Base-by-base conservation (phyloP, 2,113 vertebrate genomes). In the Coracopsis vasa region DNA sequence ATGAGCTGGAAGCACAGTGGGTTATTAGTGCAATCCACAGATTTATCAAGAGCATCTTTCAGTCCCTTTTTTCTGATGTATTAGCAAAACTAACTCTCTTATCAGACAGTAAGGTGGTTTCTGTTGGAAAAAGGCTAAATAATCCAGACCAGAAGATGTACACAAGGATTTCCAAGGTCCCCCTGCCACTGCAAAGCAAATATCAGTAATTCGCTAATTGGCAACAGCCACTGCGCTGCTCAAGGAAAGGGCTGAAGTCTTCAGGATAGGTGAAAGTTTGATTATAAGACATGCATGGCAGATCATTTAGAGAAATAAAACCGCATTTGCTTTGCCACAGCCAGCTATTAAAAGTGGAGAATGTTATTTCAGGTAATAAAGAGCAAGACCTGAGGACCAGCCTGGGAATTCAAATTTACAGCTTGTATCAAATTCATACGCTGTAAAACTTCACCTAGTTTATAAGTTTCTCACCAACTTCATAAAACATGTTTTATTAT, bases 401-500 rank as follows among this genome's bases (percentile, higher is more conserved):
- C 61, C 87, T 94, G 95, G 94, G 97, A 97, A 86, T 95, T 94
- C 74, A 72, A 84, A 94, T 97, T 98, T 97, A 98, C 88, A 92
- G 28, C 54, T 44, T 86, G 94, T 84, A 90, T 96, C 95, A 94
- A 95, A 90, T 95, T 91, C 82, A 64, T 62, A 50, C 25, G 83
- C 96, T 93, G 77, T 97, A 96, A 97, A 98, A 96, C 29, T 86
- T 95, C 82, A 96, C 95, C 94, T 94, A 90, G 95, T 95, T 95
- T 94, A 94, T 95, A 97, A 94, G 90, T 80, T 97, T 96, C 95
- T 95, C 50, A 33, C 97, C 95, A 97, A 97, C 97, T 97, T 97
- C 97, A 96, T 98, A 98, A 98, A 98, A 96, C 48, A 94, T 91
- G 69, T 95, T 98, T 98, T 97, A 98, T 97, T 97, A 94, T 91